Evolutionary conservation across 1,140 invertebrate species (phyloP).

Genomic region (Tribolium madens): DNA sequence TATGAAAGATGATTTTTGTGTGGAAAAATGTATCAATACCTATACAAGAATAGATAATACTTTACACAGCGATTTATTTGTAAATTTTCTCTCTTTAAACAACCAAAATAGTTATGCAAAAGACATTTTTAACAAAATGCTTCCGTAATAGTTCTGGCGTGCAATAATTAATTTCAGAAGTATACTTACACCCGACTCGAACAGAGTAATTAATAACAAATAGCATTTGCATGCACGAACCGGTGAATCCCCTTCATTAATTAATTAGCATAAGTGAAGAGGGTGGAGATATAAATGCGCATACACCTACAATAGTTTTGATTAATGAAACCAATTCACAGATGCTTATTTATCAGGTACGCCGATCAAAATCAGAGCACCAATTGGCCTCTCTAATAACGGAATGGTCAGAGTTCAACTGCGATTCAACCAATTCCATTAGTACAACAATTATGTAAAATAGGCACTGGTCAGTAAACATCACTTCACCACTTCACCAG

Average conservation of each 20-base stretch:
- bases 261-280: constrained; percentile 35
- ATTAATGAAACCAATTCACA: constrained; percentile 35
- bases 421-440: constrained; percentile 47
- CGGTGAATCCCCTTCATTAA: constrained; percentile 24
- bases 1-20: too few species aligned
- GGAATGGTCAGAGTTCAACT: background rate
- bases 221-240: constrained; percentile 23
- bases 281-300: constrained; percentile 30
- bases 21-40: too few species aligned
- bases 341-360: constrained; percentile 28
- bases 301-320: constrained; percentile 32
- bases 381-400: constrained; percentile 12
- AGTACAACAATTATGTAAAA: constrained; percentile 48
- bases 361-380: constrained; percentile 24
- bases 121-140: background rate
- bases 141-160: constrained; percentile 3
- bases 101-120: too few species aligned
- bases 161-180: constrained; percentile 31
- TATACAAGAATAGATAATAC: too few species aligned
- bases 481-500: constrained; percentile 25
- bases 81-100: too few species aligned
- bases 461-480: constrained; percentile 44
- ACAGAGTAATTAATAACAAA: constrained; percentile 22
- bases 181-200: constrained; percentile 9
- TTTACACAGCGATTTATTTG: too few species aligned